Conservation (phyloP, 2,797 vertebrate genomes). For the Loriculus beryllinus region DNA sequence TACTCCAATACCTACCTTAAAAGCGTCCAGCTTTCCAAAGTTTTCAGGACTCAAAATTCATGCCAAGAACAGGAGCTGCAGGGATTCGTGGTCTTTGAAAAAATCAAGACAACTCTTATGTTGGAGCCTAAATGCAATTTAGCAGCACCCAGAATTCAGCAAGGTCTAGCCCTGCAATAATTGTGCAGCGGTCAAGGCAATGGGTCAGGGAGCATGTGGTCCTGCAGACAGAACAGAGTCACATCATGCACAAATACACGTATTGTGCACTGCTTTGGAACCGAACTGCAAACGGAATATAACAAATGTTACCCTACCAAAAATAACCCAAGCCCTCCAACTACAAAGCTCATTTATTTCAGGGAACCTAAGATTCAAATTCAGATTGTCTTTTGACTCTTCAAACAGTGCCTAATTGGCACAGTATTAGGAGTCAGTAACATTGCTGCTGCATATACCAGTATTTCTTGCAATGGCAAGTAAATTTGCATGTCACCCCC, state of each 20-base stretch:
- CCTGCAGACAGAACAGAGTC: conserved; percentile 26
- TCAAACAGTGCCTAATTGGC: neutral
- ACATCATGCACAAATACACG: neutral
- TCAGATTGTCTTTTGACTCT: neutral
- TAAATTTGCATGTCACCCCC: neutral
- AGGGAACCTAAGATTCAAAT: neutral
- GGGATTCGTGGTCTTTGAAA: neutral
- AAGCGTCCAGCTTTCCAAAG: neutral
- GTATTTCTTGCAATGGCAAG: neutral
- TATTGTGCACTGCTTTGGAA: conserved; percentile 15
- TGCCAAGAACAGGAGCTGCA: neutral
- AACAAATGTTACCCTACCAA: conserved; percentile 49
- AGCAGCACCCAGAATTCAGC: neutral
- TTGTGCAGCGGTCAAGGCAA: neutral
- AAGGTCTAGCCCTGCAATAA: neutral
- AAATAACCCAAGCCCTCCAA: conserved; percentile 36
- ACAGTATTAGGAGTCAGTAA: neutral
- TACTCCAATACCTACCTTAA: conserved; percentile 15
- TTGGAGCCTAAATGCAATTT: neutral
- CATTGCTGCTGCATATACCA: neutral
- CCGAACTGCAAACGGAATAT: conserved; percentile 7
- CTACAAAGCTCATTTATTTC: conserved; percentile 16
- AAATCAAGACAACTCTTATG: neutral
- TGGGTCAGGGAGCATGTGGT: neutral
- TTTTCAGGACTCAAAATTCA: neutral